Conservation (phyloP, 2,797 vertebrate species). For the Macropus fuliginosus region DNA sequence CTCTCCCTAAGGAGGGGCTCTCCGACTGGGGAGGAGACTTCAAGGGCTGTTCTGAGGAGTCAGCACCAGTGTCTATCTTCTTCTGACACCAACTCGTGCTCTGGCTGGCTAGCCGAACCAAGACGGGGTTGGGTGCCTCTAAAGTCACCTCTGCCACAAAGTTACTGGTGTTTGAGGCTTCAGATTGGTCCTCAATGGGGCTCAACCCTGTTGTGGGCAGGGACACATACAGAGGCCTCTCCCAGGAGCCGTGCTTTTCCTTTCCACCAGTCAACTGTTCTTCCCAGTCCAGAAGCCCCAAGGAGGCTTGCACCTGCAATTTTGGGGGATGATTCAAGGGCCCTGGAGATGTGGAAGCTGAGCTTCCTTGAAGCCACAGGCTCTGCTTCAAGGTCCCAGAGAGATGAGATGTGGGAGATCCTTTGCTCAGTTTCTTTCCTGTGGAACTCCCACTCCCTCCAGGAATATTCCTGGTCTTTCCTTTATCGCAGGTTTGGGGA, state of each 20-base stretch:
- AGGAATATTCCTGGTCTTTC: background rate
- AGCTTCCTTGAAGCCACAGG: slow-evolving; percentile 15
- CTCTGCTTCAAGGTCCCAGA: slow-evolving; percentile 47
- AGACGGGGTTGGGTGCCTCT: background rate
- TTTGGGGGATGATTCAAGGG: background rate
- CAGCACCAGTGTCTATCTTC: slow-evolving; percentile 23
- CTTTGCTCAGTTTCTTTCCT: slow-evolving; percentile 59
- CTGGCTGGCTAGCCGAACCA: background rate
- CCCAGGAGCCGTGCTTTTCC: background rate
- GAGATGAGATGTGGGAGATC: slow-evolving; percentile 45
- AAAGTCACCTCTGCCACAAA: slow-evolving; percentile 13
- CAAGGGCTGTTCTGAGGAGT: slow-evolving; percentile 1
- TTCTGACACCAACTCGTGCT: slow-evolving; percentile 30
- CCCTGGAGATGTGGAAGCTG: background rate
- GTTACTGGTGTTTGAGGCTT: background rate
- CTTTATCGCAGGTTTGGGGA: slow-evolving; percentile 76
- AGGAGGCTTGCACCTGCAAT: background rate
- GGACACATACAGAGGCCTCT: background rate
- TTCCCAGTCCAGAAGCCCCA: background rate
- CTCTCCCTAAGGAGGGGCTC: slow-evolving; percentile 59
- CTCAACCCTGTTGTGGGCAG: background rate
- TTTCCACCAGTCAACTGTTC: background rate
- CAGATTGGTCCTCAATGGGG: background rate
- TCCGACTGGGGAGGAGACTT: slow-evolving; percentile 53
- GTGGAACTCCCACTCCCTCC: slow-evolving; percentile 50